Evolutionary conservation across 2,797 vertebrate species (phyloP).

Genomic region (Syngnathus acus): DNA sequence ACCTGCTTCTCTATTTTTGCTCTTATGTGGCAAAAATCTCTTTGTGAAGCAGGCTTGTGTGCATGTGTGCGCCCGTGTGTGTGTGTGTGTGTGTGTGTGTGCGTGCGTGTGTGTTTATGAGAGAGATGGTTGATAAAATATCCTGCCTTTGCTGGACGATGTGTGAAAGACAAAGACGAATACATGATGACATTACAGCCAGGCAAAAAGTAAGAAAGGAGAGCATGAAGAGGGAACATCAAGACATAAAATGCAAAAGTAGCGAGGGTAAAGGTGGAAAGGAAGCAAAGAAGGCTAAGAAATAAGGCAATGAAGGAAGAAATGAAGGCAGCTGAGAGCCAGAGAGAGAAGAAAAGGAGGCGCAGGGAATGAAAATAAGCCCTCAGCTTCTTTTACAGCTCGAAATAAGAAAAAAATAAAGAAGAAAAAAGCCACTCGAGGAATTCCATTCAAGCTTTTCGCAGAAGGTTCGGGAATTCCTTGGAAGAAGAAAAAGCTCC

Average conservation of each 20-base stretch:
- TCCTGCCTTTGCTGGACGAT: background rate
- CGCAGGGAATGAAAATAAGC: conserved; percentile 26
- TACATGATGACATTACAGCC: background rate
- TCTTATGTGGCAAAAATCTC: background rate
- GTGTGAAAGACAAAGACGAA: background rate
- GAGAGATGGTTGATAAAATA: background rate
- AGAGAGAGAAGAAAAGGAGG: conserved; percentile 29
- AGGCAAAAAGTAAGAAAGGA: conserved; percentile 3
- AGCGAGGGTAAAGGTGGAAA: background rate
- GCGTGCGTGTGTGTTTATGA: background rate
- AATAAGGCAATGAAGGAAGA: conserved; percentile 2
- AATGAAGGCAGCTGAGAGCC: conserved; percentile 1
- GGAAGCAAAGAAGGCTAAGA: background rate
- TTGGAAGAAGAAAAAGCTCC: conserved; percentile 13
- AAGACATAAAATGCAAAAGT: background rate
- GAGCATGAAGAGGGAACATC: background rate
- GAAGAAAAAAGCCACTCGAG: conserved; percentile 29
- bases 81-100: too few relatives aligned
- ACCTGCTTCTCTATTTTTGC: background rate
- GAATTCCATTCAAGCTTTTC: conserved; percentile 48
- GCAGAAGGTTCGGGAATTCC: conserved; percentile 40
- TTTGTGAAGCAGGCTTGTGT: background rate
- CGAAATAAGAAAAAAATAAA: background rate
- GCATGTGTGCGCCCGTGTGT: too few relatives aligned
- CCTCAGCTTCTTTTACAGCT: conserved; percentile 19